Evolutionary conservation across 2,797 vertebrate species (phyloP), one percentile per base, ranked within the genome.

Genomic region (Platalea minor): DNA sequence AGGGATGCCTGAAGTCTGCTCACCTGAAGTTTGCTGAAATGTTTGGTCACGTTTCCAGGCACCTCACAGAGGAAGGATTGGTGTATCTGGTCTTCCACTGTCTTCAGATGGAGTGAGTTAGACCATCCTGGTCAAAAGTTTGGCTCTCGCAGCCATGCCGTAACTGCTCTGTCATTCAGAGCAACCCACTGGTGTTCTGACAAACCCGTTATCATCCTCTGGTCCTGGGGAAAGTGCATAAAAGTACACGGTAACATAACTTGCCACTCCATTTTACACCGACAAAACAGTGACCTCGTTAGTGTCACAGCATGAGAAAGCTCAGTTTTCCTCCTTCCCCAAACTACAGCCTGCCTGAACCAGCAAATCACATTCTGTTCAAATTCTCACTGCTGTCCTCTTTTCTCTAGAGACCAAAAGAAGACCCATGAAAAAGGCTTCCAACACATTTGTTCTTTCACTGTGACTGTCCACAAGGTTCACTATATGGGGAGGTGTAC

Each of bases 401-500:
- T 64, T 69, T 61, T 57, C n/a, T 15, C 51, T 74, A 13, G 78
- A 63, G 37, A 57, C 7, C 19, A 31, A 75, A 79, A 72, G 31
- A 46, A 54, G 15, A 50, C 21, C 37, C 61, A 5, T 61, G 24
- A 61, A 57, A 81, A 39, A 41, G 26, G 12, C 14, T 94, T 84
- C 59, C n/a, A 73, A 64, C 0, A 2, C 15, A 12, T 60, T 72
- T 59, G 18, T 48, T 67, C 23, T 69, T 89, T 54, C 7, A 24
- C 13, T 84, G 28, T 45, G 21, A n/a, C 7, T 20, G 1, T 54
- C 39, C 18, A 51, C 24, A 25, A 26, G 5, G 20, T 4, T 76
- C 53, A 43, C 41, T 39, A 7, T 7, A 39, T 0, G 13, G 0
- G 23, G 25, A 65, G 7, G 6, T 43, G 25, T 73, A 26, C n/a